Evolutionary conservation across 2,797 vertebrate species (phyloP).

Genomic region (Caiman crocodilus): DNA sequence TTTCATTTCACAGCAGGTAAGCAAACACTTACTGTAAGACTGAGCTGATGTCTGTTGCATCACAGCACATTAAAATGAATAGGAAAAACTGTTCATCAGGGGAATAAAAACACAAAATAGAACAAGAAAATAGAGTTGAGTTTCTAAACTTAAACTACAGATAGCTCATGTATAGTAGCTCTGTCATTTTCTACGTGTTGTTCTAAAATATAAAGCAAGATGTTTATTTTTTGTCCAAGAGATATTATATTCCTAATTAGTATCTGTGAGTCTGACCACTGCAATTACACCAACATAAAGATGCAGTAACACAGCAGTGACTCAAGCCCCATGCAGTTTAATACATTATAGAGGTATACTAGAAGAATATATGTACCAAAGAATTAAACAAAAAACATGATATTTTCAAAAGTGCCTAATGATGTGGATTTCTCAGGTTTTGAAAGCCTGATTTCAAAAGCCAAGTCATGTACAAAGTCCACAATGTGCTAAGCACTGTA

Average conservation of each 20-base stretch:
- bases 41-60: constrained; percentile 10
- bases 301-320: not conserved
- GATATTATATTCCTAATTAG: not conserved
- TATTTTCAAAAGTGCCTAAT: not conserved
- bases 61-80: constrained; percentile 18
- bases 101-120: constrained; percentile 14
- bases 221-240: not conserved
- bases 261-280: not conserved
- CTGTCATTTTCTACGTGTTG: not conserved
- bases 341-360: too few relatives aligned
- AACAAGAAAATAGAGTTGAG: constrained; percentile 1
- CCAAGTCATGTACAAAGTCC: too few relatives aligned
- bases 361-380: not conserved
- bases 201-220: not conserved
- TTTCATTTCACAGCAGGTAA: constrained; percentile 45
- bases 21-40: not conserved
- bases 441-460: not conserved
- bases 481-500: too few relatives aligned
- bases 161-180: not conserved
- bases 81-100: constrained; percentile 27
- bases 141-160: not conserved
- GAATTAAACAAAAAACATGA: not conserved
- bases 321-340: not conserved
- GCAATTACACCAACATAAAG: not conserved
- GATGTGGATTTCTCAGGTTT: not conserved